phyloP scores from a whole-genome alignment of 2,113 vertebrate species.

The Nothoprocta pentlandii region DNA sequence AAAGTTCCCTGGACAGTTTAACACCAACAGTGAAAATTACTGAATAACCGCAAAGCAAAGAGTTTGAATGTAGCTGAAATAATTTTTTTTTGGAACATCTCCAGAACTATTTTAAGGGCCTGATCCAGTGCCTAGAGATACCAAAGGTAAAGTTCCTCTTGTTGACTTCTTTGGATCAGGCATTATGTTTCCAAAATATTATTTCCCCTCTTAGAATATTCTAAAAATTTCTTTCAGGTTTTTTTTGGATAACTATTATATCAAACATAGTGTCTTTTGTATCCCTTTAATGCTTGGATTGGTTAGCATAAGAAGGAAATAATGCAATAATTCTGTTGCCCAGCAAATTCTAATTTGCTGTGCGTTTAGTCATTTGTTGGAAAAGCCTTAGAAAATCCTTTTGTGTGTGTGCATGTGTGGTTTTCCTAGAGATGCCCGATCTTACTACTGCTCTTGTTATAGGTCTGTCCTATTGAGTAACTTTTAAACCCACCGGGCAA shows the following conservation, averaged over 20 bases:
- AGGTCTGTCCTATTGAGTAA: background rate
- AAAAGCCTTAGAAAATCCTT: background rate
- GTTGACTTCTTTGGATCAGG: background rate
- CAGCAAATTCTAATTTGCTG: background rate
- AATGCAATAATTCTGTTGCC: background rate
- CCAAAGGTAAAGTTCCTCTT: slow-evolving; percentile 7
- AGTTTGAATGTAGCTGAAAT: slow-evolving; percentile 46
- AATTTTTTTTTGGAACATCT: slow-evolving; percentile 48
- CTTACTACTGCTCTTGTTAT: background rate
- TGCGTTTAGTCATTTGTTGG: background rate
- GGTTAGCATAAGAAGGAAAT: background rate
- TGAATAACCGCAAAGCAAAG: slow-evolving; percentile 23
- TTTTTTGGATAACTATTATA: background rate
- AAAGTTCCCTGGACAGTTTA: slow-evolving; percentile 56
- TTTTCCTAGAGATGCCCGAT: background rate
- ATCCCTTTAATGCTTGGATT: background rate
- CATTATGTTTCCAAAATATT: background rate
- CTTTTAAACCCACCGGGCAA: background rate
- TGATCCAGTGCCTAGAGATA: background rate
- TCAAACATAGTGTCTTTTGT: background rate
- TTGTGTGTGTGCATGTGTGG: background rate
- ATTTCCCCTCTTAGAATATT: background rate
- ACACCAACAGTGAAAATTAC: slow-evolving; percentile 46
- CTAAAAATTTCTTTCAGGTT: background rate
- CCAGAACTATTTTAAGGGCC: slow-evolving; percentile 37